Percentiles rank a stretch among this genome's conserved stretches.
Evolutionary conservation across 2,113 vertebrate species (phyloP).

Genomic region (Cairina moschata): DNA sequence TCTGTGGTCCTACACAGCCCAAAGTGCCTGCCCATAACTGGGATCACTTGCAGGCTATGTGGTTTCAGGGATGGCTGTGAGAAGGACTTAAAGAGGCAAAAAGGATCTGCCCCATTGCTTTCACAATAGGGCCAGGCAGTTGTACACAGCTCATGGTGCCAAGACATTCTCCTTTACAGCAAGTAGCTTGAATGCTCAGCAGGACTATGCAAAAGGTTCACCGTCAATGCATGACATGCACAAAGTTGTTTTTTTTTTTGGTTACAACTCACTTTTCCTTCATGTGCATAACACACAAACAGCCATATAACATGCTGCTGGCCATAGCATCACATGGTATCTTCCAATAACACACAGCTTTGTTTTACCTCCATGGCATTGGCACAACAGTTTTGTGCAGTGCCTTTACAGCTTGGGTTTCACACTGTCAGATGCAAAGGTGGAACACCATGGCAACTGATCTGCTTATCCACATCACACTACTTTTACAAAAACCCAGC

Average conservation of each 20-base stretch:
- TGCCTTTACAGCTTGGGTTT: not conserved
- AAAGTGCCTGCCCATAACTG: not conserved
- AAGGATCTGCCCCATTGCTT: not conserved
- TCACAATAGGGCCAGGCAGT: not conserved
- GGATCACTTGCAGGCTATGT: not conserved
- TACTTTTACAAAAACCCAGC: not conserved
- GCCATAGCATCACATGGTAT: not conserved
- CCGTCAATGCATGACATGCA: no score
- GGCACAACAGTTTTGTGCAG: not conserved
- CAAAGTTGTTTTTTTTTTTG: not conserved
- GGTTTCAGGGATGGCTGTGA: not conserved
- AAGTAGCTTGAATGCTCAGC: not conserved
- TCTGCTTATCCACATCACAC: not conserved
- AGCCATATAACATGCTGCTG: not conserved
- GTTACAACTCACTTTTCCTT: not conserved
- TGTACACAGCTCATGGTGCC: not conserved
- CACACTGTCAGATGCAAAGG: not conserved
- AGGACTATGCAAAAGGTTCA: not conserved
- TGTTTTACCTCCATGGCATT: not conserved
- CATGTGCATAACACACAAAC: accelerated
- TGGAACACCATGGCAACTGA: constrained; percentile 46
- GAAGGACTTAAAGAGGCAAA: not conserved
- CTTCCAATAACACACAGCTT: not conserved
- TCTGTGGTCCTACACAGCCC: not conserved
- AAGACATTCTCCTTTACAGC: not conserved